Base-by-base conservation (phyloP, 2,888 invertebrate species). In the Timema cristinae region DNA sequence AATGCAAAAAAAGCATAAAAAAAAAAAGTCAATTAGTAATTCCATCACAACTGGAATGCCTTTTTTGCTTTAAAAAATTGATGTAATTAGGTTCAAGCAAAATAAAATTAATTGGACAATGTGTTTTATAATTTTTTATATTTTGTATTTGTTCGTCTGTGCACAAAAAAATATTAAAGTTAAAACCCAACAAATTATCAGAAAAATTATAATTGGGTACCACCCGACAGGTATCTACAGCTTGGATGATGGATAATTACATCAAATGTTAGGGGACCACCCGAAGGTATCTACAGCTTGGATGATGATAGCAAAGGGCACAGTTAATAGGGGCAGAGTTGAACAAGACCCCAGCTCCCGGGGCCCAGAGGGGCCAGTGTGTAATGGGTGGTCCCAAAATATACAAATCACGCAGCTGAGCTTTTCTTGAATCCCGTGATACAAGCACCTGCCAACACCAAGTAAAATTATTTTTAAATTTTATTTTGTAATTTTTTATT, bases 261-360 rank as follows among this genome's bases (percentile, higher is more conserved):
- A 81, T 95, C 94, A 71, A 94, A 95, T 91, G 82, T 95, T 94
- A 0, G 91, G 88, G 94, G 93, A 51, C 94, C 94, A 75, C 75
- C 76, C 76, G 90, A 91, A 95, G 84, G 81, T 94, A 95, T 67
- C 91, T 86, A 79, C 89, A 90, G 72, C 90, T 90, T 91, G 90
- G 70, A 92, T 85, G 77, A 92, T 86, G 1, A 90, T 92, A 0
- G 89, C 87, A 15, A 89, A 81, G 0, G 92, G 94, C 51, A 95
- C 88, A 7, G 90, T 83, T 6, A 95, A 81, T 59, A 95, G 82
- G 6, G 93, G 91, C 13, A 90, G 72, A 95, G 86, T 79, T 95
- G 95, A n/a, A 90, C 79, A 67, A 89, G 81, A 1, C 92, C 0
- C 91, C 95, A 47, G 92, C 81, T 80, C 94, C 92, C 1, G 93